Evolutionary conservation across 2,797 vertebrate species (phyloP), one percentile per base, ranked within the genome.

Genomic region (Anguilla megastoma): DNA sequence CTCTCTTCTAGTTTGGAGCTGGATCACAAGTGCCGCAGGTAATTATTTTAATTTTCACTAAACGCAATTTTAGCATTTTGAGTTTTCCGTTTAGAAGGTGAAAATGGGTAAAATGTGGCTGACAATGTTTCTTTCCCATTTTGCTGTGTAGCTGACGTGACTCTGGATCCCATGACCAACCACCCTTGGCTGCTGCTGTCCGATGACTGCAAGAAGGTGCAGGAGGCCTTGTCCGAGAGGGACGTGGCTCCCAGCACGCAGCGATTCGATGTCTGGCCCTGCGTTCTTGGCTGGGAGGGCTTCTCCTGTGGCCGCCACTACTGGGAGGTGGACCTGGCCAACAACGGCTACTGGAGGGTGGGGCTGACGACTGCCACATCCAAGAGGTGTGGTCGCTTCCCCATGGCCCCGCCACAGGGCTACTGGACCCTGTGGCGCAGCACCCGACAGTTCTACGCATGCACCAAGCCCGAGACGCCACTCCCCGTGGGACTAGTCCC

Each of bases 341-440:
- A 94, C 76, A 93, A 94, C 0, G 94, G 95, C 76, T 92, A 91
- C 91, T 96, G 96, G 95, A 92, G 94, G 0, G 30, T 95, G 0
- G 96, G 96, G 0, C 6, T 96, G 90, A 91, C 94, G 86, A 88
- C 91, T 0, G 91, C 85, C 2, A 50, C 90, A 56, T 95, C 96
- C 48, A 82, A 92, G 76, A 92, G 96, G 0, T 88, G 91, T 0
- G 95, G 95, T 1, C 92, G 93, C 9, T 91, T 94, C 89, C 87
- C 94, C 88, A 96, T 96, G 94, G 91, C 5, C 45, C 95, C 95
- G 0, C 89, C 89, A 76, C 56, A 88, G 0, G 93, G 94, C n/a
- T 96, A 92, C 92, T 95, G 95, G 96, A 79, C 86, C 12, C 89
- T 97, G 92, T 96, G 96, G 96, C 93, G 94, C 63, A 95, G 95